These are phyloP conservation scores for Lasioglossum lativentre DNA, from an alignment of 2,888 invertebrate species.

Conservation along the genomic window DNA sequence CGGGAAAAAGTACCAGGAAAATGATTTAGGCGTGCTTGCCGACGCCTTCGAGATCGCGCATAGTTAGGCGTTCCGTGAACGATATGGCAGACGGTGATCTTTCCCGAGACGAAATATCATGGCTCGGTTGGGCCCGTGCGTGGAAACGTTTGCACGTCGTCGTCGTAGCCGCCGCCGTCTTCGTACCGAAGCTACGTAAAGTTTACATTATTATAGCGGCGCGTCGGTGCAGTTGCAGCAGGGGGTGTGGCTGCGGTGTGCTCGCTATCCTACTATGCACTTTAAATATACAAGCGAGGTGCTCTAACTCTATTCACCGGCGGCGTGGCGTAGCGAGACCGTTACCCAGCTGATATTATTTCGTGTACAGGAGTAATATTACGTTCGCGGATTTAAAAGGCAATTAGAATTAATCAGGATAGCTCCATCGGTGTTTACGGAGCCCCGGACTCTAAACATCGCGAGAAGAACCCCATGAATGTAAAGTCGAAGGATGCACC, in stretches of 20 bases:
- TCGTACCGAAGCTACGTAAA: slow-evolving; percentile 50
- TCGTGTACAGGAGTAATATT: background rate
- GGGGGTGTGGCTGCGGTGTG: slow-evolving; percentile 22
- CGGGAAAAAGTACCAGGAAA: background rate
- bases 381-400: background rate
- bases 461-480: slow-evolving; percentile 29
- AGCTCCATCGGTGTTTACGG: slow-evolving; percentile 16
- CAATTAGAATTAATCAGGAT: slow-evolving; percentile 19
- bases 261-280: slow-evolving; percentile 34
- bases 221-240: slow-evolving; percentile 43
- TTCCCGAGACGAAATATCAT: slow-evolving; percentile 49
- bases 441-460: background rate
- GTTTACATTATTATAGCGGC: slow-evolving; percentile 53
- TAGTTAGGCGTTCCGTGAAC: slow-evolving; percentile 39
- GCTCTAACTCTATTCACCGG: slow-evolving; percentile 32
- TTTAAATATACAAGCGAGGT: slow-evolving; percentile 44
- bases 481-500: slow-evolving; percentile 27
- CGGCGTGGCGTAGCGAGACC: background rate
- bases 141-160: slow-evolving; percentile 63
- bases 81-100: slow-evolving; percentile 45
- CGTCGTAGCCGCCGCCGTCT: slow-evolving; percentile 51
- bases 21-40: background rate
- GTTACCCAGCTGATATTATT: background rate
- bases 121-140: slow-evolving; percentile 34
- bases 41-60: background rate